Conservation (phyloP, 2,888 invertebrate genomes). For the Philereme transversata region DNA sequence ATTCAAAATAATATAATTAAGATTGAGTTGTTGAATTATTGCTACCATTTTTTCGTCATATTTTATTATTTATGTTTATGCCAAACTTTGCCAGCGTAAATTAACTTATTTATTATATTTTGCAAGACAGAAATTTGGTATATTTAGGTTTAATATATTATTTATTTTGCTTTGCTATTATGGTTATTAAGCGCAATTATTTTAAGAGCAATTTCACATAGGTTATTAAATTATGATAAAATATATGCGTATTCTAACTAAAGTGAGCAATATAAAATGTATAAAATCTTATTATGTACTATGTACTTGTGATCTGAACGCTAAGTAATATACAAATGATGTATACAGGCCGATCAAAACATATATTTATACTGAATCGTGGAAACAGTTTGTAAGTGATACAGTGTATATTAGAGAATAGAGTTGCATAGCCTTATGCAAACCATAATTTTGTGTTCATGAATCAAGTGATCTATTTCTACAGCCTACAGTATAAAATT, state of each 20-base stretch:
- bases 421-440: slow-evolving; percentile 61
- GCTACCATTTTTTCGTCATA: slow-evolving; percentile 59
- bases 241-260: slow-evolving; percentile 47
- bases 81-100: slow-evolving; percentile 59
- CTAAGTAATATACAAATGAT: slow-evolving; percentile 49
- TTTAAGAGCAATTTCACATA: slow-evolving; percentile 44
- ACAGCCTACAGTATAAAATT: slow-evolving; percentile 51
- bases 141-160: slow-evolving; percentile 54
- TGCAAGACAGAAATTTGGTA: slow-evolving; percentile 52
- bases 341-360: slow-evolving; percentile 64
- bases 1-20: slow-evolving; percentile 58
- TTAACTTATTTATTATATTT: slow-evolving; percentile 38
- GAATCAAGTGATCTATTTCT: slow-evolving; percentile 56
- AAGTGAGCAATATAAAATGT: slow-evolving; percentile 65
- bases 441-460: slow-evolving; percentile 68
- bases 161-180: slow-evolving; percentile 55
- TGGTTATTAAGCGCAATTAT: slow-evolving; percentile 44
- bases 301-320: slow-evolving; percentile 60
- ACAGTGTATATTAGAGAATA: slow-evolving; percentile 51
- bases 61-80: slow-evolving; percentile 43
- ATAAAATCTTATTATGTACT: slow-evolving; percentile 47
- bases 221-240: slow-evolving; percentile 33
- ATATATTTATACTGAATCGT: slow-evolving; percentile 55
- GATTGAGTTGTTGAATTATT: slow-evolving; percentile 43
- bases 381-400: slow-evolving; percentile 46